Evolutionary conservation across 2,888 invertebrate genomes (phyloP), one percentile per base, ranked within the genome.

Genomic region (Amphiduros pacificus): DNA sequence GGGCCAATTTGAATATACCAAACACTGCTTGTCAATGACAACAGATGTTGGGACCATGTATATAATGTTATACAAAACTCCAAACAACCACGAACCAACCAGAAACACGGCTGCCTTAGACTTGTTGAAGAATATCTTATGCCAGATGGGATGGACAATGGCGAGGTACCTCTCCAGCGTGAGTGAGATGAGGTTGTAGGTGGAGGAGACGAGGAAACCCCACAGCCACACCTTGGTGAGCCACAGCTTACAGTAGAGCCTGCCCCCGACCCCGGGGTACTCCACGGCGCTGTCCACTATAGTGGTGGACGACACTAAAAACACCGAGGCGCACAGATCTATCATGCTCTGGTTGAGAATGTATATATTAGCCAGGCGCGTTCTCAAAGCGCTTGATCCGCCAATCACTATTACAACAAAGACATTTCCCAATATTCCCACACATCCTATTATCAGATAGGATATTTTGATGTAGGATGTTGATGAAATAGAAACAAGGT

Each of bases 361-460:
- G 53, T 49, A 59, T 28, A 61, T 22, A 32, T 66, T 66, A 17
- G 63, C 61, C 29, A 62, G 31, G n/a, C 52, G 53, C 28, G 51
- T 58, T 26, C 58, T 29, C 61, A 66, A 59, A 26, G 52, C 22
- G 14, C 29, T n/a, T 11, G 41, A 29, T 14, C 20, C 48, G 17
- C 48, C 29, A 14, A 66, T 56, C 20, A 67, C 65, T 22, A 56
- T 29, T 29, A 65, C 31, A 20, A 65, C 65, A 26, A 63, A 63
- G 17, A 60, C 9, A 63, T 67, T 67, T 5, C 62, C 67, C 26
- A 61, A 29, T 31, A 67, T 59, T 1, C 67, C 67, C 11, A 67
- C 27, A 17, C 31, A 14, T 22, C 65, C 65, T 11, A 62, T 66
- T n/a, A n/a, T n/a, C n/a, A n/a, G n/a, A n/a, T n/a, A n/a, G n/a